A percentile compares a stretch with the other conserved stretches of the same genome.
Evolutionary conservation across 2,888 invertebrate genomes (phyloP).

Genomic region (Chelonus formosanus): DNA sequence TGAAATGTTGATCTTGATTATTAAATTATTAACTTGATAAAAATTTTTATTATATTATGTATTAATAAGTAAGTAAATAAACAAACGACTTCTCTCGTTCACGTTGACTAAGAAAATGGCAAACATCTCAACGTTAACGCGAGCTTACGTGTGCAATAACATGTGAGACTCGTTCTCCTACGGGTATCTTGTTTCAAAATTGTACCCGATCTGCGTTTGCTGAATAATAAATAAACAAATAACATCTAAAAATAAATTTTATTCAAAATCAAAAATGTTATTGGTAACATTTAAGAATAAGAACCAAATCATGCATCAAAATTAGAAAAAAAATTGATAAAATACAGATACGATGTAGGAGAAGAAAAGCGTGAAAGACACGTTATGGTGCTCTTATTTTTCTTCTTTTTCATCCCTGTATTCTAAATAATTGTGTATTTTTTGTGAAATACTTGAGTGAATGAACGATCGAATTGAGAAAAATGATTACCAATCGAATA

Average conservation of each 20-base stretch:
- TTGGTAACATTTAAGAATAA: not conserved
- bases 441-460: not conserved
- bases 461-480: not conserved
- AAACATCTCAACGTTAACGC: no score
- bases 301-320: not conserved
- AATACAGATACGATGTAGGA: not conserved
- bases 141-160: no score
- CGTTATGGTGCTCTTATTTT: conserved; percentile 6
- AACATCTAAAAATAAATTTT: not conserved
- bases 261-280: not conserved
- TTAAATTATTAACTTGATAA: conserved; percentile 9
- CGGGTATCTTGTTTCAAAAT: no score
- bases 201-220: not conserved
- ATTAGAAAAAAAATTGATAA: not conserved
- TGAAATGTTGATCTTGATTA: conserved; percentile 1
- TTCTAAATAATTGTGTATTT: no score
- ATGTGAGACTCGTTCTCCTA: no score
- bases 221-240: conserved; percentile 3
- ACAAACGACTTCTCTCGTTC: not conserved
- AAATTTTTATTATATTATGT: conserved; percentile 3
- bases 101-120: not conserved
- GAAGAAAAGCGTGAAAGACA: conserved; percentile 7
- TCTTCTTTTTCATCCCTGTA: not conserved
- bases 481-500: conserved; percentile 1
- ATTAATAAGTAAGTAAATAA: not conserved